Base-by-base conservation (phyloP, 2,113 vertebrate species). In the Piprites chloris region DNA sequence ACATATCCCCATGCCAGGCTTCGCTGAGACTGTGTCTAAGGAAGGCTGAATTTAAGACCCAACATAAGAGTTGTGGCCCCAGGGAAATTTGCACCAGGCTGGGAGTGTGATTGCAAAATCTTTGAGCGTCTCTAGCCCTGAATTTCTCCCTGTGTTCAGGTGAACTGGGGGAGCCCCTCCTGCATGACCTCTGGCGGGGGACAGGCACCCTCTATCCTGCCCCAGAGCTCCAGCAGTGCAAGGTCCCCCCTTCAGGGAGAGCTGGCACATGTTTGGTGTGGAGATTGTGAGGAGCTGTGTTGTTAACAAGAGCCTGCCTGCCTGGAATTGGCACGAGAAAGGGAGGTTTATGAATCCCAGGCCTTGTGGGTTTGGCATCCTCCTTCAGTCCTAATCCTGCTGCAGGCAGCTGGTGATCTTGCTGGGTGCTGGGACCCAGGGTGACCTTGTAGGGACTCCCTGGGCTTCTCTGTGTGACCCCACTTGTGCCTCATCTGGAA, bases 21-120 rank as follows among this genome's bases (percentile, higher is more conserved):
- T 28, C 65, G 55, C 58, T 0, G 2, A 28, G 74, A 14, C 50
- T 2, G 0, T 1, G 0, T 42, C 24, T 1, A 55, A 42, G n/a
- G 5, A 32, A 89, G 49, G 63, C 68, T 80, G 68, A 42, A 76
- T 65, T 79, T 71, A 46, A 61, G 55, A 71, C 56, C 67, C 53
- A n/a, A 14, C 68, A 23, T 21, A 23, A 2, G 33, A 39, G 37
- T 50, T 15, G 75, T 12, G 71, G 49, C 87, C 79, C 55, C 66
- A 10, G 61, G 90, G 87, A 85, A 73, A 81, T 65, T 17, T 33
- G 55, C 65, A 39, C 41, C n/a, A 20, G 56, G 35, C 50, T 66
- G 18, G 46, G 92, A 20, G 12, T 20, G 42, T 56, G 30, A 84
- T 42, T 47, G 49, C 47, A 66, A 71, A 67, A 52, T 15, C 77